Evolutionary conservation across 2,888 invertebrate species (phyloP).

Genomic region (Hoplodrina ambigua): DNA sequence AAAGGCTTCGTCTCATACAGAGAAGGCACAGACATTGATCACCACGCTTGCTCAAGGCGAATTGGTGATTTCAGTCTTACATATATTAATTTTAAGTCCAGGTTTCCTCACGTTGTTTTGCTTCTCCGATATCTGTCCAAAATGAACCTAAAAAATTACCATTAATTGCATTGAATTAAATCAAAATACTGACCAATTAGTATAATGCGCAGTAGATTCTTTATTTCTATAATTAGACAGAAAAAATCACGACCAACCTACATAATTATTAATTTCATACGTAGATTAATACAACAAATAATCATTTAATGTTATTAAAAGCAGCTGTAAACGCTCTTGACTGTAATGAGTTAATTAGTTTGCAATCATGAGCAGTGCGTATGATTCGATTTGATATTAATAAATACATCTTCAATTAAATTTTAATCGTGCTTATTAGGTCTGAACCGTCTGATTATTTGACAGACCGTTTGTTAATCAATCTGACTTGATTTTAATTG

Average conservation of each 20-base stretch:
- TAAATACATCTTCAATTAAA: slow-evolving; percentile 39
- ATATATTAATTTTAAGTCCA: neutral
- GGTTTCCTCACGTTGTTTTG: neutral
- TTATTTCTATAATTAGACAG: slow-evolving; percentile 18
- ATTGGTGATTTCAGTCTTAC: neutral
- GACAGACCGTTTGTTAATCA: slow-evolving; percentile 36
- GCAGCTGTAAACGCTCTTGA: slow-evolving; percentile 26
- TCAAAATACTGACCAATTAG: slow-evolving; percentile 11
- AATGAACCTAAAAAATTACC: neutral
- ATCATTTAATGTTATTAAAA: slow-evolving; percentile 34
- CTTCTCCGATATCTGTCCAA: neutral
- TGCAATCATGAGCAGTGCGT: slow-evolving; percentile 39
- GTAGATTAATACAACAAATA: slow-evolving; percentile 21
- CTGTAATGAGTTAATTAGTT: slow-evolving; percentile 54
- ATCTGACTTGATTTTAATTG: slow-evolving; percentile 15
- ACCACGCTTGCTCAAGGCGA: neutral
- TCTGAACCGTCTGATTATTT: slow-evolving; percentile 27
- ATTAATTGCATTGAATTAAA: slow-evolving; percentile 5
- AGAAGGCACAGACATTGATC: neutral
- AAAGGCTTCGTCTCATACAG: neutral
- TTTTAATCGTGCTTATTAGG: slow-evolving; percentile 36
- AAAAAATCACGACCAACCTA: slow-evolving; percentile 19
- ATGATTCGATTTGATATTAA: slow-evolving; percentile 51
- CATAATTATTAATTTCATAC: slow-evolving; percentile 18
- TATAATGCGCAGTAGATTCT: slow-evolving; percentile 3